These are phyloP conservation scores for Luperina nickerlii DNA, from an alignment of 2,888 invertebrate species.

Conservation along the genomic window DNA sequence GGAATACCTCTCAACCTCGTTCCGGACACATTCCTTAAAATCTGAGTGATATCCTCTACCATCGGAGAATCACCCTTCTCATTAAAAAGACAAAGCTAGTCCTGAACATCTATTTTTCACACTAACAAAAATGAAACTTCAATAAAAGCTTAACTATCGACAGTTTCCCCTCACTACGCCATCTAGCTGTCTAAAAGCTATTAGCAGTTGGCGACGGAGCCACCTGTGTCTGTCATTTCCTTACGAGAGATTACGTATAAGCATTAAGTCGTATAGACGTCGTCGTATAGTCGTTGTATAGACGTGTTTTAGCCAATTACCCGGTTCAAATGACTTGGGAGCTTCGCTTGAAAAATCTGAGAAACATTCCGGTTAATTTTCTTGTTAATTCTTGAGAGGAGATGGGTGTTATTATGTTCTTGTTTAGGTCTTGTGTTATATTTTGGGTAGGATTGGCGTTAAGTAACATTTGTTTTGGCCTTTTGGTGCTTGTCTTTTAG, in stretches of 20 bases:
- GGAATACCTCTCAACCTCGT: too few species aligned
- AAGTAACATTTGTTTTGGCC: neutral
- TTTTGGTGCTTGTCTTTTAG: neutral
- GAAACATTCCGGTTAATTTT: neutral
- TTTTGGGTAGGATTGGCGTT: neutral
- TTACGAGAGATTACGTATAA: conserved; percentile 85
- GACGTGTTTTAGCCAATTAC: conserved; percentile 71
- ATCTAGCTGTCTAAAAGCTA: conserved; percentile 88
- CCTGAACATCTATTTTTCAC: too few species aligned
- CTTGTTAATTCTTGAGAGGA: conserved; percentile 23
- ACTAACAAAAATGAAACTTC: neutral
- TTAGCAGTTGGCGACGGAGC: conserved; percentile 87
- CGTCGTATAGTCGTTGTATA: conserved; percentile 52
- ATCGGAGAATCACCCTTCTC: too few species aligned
- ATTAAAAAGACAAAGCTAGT: too few species aligned
- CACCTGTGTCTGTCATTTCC: conserved; percentile 87
- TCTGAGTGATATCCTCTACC: too few species aligned
- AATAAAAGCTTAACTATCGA: conserved; percentile 37
- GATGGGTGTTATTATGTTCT: neutral
- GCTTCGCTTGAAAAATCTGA: conserved; percentile 50
- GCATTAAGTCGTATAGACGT: conserved; percentile 70
- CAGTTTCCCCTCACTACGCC: conserved; percentile 68
- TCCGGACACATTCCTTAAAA: too few species aligned
- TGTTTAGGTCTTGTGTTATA: neutral
- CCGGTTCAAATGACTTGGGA: conserved; percentile 54